Evolutionary conservation across 2,797 vertebrate species (phyloP), one percentile per base, ranked within the genome.

Genomic region (Argya squamiceps): DNA sequence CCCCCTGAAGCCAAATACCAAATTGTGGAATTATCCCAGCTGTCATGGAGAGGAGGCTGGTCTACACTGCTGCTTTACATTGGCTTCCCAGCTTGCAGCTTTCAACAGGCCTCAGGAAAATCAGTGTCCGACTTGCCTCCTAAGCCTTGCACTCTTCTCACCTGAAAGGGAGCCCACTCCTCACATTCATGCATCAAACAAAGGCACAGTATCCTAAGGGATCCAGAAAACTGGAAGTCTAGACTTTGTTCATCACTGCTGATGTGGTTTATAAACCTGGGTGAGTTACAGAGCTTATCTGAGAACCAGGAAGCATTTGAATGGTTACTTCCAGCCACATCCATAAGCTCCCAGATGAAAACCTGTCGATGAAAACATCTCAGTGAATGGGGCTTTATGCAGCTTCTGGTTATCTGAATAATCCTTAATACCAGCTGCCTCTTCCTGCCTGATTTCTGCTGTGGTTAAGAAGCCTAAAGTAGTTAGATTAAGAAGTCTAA

Each of bases 391-490:
- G 44, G 56, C 37, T 95, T 92, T 91, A 75, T 85, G 65, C 60
- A 89, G 87, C 60, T 77, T 81, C 75, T 92, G 68, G 91, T 96
- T 95, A 89, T 95, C 92, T 93, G 88, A 95, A 85, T 94, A 96
- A 95, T 94, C 89, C 91, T 89, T 95, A 92, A 94, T 83, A 92
- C 84, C 81, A 92, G 56, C 71, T 96, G 78, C 70, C 67, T 93
- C 89, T 94, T 93, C 84, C 84, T 95, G 70, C 91, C 63, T 49
- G 84, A 87, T 76, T 93, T 94, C 63, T 95, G 78, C 87, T 92
- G 75, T 58, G 84, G 91, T 87, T 97, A 95, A 96, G 89, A 96
- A 97, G 87, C 77, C 91, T 93, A 59, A 96, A 96, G 84, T 49
- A 91, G 76, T 34, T 88, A 95, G 91, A 97, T 95, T 95, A 92